Conservation (phyloP, 2,888 invertebrate species). For the Rhagonycha fulva region DNA sequence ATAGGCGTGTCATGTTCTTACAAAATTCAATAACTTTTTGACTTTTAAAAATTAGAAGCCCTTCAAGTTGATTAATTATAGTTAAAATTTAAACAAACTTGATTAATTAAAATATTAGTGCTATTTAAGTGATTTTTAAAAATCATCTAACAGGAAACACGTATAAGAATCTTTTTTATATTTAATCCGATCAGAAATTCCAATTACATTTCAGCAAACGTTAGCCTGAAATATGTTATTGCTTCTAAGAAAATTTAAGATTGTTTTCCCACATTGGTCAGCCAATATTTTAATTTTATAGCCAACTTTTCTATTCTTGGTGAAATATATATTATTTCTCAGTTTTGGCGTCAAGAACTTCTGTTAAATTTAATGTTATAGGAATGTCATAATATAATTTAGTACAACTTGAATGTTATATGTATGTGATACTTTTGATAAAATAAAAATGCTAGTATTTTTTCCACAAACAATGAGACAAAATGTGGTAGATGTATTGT, state of each 20-base stretch:
- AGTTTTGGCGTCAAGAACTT: constrained; percentile 28
- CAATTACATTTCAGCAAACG: constrained; percentile 42
- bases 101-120: not conserved
- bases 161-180: constrained; percentile 7
- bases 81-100: not conserved
- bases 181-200: constrained; percentile 36
- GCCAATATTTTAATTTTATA: constrained; percentile 52
- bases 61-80: not conserved
- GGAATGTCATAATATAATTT: constrained; percentile 18
- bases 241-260: constrained; percentile 43
- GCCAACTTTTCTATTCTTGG: constrained; percentile 44
- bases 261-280: constrained; percentile 48
- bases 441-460: not conserved
- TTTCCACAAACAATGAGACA: not conserved
- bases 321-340: constrained; percentile 38
- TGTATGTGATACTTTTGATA: not conserved
- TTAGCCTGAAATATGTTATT: constrained; percentile 42
- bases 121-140: not conserved
- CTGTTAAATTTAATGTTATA: constrained; percentile 31
- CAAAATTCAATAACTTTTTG: not conserved
- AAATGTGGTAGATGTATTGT: not conserved
- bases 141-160: not conserved
- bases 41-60: not conserved
- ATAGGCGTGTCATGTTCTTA: not conserved
- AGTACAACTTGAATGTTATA: constrained; percentile 13